Conservation (phyloP, 92 coral and sea anemone genomes). For the Chrysogorgia sp. region DNA sequence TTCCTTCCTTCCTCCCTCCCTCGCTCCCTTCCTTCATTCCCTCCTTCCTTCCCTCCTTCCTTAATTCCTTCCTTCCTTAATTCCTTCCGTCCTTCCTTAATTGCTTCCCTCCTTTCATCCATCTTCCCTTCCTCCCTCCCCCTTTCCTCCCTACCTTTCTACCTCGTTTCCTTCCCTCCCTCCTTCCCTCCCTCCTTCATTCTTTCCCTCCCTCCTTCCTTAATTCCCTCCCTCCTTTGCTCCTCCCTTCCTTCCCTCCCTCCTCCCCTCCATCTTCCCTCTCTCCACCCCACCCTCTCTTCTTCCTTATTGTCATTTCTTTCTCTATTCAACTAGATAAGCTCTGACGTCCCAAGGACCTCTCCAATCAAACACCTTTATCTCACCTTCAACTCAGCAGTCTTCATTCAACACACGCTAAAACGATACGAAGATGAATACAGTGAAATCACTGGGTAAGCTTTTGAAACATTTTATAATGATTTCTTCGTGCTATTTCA, state of each 20-base stretch:
- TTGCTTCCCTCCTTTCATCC: conserved; percentile 25
- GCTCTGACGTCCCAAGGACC: conserved; percentile 28
- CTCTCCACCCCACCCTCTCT: background rate
- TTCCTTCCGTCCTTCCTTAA: background rate
- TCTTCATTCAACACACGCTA: conserved; percentile 20
- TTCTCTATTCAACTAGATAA: conserved; percentile 3
- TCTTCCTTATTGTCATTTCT: background rate
- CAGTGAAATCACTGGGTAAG: conserved; percentile 17
- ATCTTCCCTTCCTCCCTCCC: conserved; percentile 64
- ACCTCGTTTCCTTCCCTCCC: background rate
- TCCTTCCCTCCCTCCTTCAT: background rate
- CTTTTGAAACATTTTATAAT: background rate
- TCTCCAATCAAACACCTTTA: conserved; percentile 23
- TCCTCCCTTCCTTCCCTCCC: background rate
- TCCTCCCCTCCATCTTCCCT: background rate
- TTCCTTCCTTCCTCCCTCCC: background rate
- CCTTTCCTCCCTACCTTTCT: conserved; percentile 35
- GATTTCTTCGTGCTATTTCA: background rate
- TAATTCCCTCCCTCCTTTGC: background rate
- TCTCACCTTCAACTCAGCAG: conserved; percentile 21
- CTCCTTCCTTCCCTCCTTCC: background rate
- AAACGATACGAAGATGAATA: conserved; percentile 3
- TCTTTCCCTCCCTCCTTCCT: background rate
- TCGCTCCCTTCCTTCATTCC: background rate
- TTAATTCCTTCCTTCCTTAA: background rate